Evolutionary conservation across 2,797 vertebrate genomes (phyloP), one percentile per base, ranked within the genome.

Genomic region (Petrocephalus schoutedeni): DNA sequence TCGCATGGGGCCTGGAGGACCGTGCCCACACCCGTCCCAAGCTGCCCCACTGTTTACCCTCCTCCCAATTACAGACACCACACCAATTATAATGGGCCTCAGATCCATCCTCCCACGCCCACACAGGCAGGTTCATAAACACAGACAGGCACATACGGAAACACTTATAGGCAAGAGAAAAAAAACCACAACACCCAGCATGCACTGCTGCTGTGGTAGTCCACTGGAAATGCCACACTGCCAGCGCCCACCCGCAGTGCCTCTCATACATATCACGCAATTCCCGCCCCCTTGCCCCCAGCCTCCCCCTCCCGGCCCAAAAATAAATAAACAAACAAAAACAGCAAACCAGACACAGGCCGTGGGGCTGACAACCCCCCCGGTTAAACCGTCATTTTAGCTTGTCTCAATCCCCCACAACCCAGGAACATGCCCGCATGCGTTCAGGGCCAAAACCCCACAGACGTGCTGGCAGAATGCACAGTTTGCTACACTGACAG

Each of bases 31-130:
- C 23, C 19, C 41, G 36, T 86, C 57, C 85, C 85, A 61, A 7
- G 2, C 57, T 85, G 54, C 84, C 16, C 89, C 90, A 85, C 94
- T 93, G 94, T 94, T 87, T 93, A 89, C 86, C 90, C 91, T 89
- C 91, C 90, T 90, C 92, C 91, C 93, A 94, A 94, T 92, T 92
- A 91, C 89, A 91, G 91, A 90, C 56, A 87, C 19, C 91, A 92
- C 87, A 90, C 87, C 90, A 91, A 10, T 89, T 91, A 93, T 7
- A 93, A 94, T 91, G 92, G 92, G 93, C 91, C 92, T 94, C 93
- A 93, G 91, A 94, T 92, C 91, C 92, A 89, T 84, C 86, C 87
- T 92, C 91, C 90, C 92, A 56, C 6, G n/a, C 58, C 58, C 19
- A 92, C 89, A 93, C 93, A 87, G 85, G 56, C 88, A 8, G 87